Base-by-base conservation (phyloP, 2,797 vertebrate genomes). In the Octomys mimax region DNA sequence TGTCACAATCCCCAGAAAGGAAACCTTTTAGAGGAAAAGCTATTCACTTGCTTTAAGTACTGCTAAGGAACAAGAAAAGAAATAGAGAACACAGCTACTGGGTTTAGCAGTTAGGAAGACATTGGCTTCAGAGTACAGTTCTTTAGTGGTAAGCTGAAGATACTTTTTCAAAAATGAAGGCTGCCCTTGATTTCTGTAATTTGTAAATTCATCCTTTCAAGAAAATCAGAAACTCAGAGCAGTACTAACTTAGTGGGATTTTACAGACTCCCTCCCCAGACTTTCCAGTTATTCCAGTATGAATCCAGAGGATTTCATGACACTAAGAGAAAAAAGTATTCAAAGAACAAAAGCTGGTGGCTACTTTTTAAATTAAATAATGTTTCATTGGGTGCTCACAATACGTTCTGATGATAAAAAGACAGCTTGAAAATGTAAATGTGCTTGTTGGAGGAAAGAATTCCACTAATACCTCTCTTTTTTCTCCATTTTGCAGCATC, bases 401-500 rank as follows among this genome's bases (percentile, higher is more conserved):
- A 84, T 92, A 33, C 14, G 61, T 82, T 90, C 92, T 83, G 62
- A 81, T 91, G 54, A 42, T 13, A 68, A 87, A 89, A 62, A 6
- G 18, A 14, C 42, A 84, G 81, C 36, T 94, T 87, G 92, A 71
- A 85, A 89, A 92, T 94, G 28, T 91, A 95, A 93, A 88, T 92
- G 64, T 70, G 52, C 16, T 78, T 73, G 39, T 85, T 91, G 54
- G 54, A 91, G 42, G 19, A 80, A 87, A 92, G 71, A 68, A 52
- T 93, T 83, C 26, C 57, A 95, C 21, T 97, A 80, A 95, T 92
- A 70, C 90, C 59, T 83, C 93, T 78, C 93, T 81, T 57, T 87
- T 91, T 94, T 16, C 95, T 92, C 88, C 83, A 96, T 98, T 97
- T 97, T 97, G 64, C 98, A 99, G 99, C 99, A 99, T 98, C 99